Evolutionary conservation across 2,888 invertebrate genomes (phyloP).

Genomic region (Drymonia ruficornis): DNA sequence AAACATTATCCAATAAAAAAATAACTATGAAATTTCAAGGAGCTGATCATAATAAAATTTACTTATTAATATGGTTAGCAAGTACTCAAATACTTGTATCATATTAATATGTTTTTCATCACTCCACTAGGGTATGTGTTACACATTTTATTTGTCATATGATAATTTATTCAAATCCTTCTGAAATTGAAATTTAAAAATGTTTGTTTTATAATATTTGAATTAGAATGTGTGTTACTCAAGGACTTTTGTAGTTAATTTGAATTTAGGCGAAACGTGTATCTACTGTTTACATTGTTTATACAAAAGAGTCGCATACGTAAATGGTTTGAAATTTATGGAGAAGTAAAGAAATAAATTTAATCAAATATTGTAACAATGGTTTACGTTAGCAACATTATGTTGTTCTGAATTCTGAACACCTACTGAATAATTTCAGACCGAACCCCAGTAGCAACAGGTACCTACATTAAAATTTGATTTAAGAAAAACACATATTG

Average conservation of each 20-base stretch:
- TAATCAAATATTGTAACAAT: background rate
- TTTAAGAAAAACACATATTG: too few species aligned
- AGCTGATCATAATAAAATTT: too few species aligned
- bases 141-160: conserved; percentile 13
- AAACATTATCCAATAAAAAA: too few species aligned
- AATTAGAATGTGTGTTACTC: conserved; percentile 30
- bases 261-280: conserved; percentile 8
- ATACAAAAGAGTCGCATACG: conserved; percentile 13
- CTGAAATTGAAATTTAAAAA: conserved; percentile 10
- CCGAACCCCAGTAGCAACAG: too few species aligned
- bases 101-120: background rate
- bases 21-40: too few species aligned
- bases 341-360: background rate
- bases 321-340: conserved; percentile 4
- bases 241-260: conserved; percentile 28
- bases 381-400: background rate
- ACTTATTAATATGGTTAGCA: too few species aligned
- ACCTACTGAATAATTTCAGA: too few species aligned
- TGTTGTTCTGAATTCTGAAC: too few species aligned
- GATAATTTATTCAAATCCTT: conserved; percentile 28
- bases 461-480: too few species aligned
- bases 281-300: conserved; percentile 8
- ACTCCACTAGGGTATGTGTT: background rate
- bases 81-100: too few species aligned
- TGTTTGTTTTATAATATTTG: conserved; percentile 21